These are phyloP conservation scores for Tachuris rubrigastra DNA, from an alignment of 2,113 vertebrate genomes.

Conservation along the genomic window DNA sequence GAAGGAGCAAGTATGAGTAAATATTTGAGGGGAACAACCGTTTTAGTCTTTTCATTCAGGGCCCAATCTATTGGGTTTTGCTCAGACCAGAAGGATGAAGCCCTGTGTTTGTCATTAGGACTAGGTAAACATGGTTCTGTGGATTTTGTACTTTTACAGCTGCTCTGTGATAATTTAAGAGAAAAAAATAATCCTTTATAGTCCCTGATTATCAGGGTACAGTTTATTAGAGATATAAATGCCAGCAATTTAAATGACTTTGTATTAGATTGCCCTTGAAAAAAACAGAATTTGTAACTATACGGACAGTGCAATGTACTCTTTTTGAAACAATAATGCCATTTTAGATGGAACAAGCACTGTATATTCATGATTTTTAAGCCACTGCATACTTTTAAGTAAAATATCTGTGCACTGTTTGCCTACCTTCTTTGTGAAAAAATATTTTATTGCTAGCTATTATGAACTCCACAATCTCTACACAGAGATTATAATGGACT, in stretches of 20 bases:
- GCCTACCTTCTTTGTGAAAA: constrained; percentile 54
- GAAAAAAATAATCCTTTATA: constrained; percentile 80
- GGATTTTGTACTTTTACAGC: constrained; percentile 82
- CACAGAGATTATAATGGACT: constrained; percentile 69
- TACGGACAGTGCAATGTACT: constrained; percentile 22
- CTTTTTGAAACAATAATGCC: constrained; percentile 27
- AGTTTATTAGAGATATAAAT: constrained; percentile 77
- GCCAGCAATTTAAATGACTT: constrained; percentile 68
- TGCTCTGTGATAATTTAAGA: constrained; percentile 70
- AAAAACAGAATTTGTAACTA: constrained; percentile 48
- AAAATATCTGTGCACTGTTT: neutral
- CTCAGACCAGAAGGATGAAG: neutral
- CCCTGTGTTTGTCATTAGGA: constrained; percentile 36
- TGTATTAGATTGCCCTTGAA: constrained; percentile 73
- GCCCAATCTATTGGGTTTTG: neutral
- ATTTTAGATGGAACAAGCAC: constrained; percentile 20
- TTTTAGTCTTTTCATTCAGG: neutral
- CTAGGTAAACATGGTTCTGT: constrained; percentile 57
- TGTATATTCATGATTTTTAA: constrained; percentile 33
- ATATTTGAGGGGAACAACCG: constrained; percentile 1
- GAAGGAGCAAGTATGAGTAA: constrained; percentile 15
- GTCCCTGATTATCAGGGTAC: constrained; percentile 71
- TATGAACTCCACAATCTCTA: constrained; percentile 73
- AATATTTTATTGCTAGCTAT: constrained; percentile 75
- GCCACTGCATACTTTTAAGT: constrained; percentile 5